A percentile compares a stretch with the other conserved stretches of the same genome.
These are phyloP conservation scores for Rugalucina vietnamica DNA, from an alignment of 2,888 invertebrate species.

Conservation along the genomic window DNA sequence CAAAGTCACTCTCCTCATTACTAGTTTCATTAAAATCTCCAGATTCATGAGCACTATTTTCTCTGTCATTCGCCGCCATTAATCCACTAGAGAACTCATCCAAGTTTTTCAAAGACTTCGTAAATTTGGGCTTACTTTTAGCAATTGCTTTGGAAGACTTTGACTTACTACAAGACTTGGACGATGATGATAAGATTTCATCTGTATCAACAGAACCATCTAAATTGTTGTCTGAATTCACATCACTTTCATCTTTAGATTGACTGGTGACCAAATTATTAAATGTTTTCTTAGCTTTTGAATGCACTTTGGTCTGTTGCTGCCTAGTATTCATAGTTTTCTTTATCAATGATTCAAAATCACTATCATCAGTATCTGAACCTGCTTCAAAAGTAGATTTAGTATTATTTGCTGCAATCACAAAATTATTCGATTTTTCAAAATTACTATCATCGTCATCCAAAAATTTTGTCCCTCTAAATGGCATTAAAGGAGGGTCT, in stretches of 20 bases:
- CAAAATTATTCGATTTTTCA: neutral
- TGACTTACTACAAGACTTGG: neutral
- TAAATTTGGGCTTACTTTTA: neutral
- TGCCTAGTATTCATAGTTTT: constrained; percentile 13
- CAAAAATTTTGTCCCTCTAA: constrained; percentile 3
- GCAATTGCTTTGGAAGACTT: neutral
- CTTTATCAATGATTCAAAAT: constrained; percentile 29
- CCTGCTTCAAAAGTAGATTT: neutral
- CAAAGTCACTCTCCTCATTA: constrained; percentile 34
- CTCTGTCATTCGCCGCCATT: neutral
- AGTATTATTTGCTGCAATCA: neutral
- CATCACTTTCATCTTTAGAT: neutral
- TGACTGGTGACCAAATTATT: neutral
- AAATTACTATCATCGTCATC: neutral
- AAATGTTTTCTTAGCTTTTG: neutral
- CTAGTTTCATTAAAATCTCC: neutral
- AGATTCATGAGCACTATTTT: neutral
- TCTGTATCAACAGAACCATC: neutral
- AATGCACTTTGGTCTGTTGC: neutral
- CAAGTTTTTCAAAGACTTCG: neutral
- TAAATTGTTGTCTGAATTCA: neutral
- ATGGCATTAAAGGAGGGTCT: neutral
- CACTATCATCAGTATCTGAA: constrained; percentile 29
- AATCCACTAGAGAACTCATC: constrained; percentile 35
- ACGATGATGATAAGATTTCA: constrained; percentile 6